phyloP scores from a whole-genome alignment of 2,797 vertebrate species.

The Lagodon rhomboides region DNA sequence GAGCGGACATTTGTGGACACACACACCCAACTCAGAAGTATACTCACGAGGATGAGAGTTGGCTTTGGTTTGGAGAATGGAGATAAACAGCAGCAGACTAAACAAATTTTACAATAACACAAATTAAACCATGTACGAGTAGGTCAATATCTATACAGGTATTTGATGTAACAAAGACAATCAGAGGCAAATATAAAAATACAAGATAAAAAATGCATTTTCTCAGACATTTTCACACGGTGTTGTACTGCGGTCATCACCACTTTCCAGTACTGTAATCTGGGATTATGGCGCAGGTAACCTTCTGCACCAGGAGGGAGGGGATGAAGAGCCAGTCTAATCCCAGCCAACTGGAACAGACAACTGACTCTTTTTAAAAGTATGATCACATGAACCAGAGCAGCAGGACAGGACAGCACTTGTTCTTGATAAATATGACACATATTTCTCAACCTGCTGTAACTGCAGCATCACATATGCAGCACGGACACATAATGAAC shows the following conservation, averaged over 20 bases:
- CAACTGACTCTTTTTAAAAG: constrained; percentile 29
- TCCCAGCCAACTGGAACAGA: constrained; percentile 47
- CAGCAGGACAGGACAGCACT: constrained; percentile 24
- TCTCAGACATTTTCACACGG: constrained; percentile 13
- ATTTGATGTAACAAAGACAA: background rate
- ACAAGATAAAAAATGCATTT: background rate
- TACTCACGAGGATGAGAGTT: constrained; percentile 12
- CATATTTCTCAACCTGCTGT: constrained; percentile 22
- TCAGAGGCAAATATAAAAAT: background rate
- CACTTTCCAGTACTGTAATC: constrained; percentile 71
- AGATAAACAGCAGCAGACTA: background rate
- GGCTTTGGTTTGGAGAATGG: background rate
- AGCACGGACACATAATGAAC: background rate
- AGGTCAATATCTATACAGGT: background rate
- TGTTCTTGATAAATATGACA: constrained; percentile 17
- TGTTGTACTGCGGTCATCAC: background rate
- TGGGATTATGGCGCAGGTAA: constrained; percentile 73
- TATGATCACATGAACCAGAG: constrained; percentile 18
- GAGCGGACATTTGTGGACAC: constrained; percentile 46
- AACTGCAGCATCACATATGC: background rate
- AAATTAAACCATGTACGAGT: background rate
- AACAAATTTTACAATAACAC: background rate
- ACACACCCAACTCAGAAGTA: constrained; percentile 9
- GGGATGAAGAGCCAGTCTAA: constrained; percentile 66
- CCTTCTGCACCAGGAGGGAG: constrained; percentile 43